Base-by-base conservation (phyloP, 2,888 invertebrate genomes). In the Caenorhabditis macrosperma region DNA sequence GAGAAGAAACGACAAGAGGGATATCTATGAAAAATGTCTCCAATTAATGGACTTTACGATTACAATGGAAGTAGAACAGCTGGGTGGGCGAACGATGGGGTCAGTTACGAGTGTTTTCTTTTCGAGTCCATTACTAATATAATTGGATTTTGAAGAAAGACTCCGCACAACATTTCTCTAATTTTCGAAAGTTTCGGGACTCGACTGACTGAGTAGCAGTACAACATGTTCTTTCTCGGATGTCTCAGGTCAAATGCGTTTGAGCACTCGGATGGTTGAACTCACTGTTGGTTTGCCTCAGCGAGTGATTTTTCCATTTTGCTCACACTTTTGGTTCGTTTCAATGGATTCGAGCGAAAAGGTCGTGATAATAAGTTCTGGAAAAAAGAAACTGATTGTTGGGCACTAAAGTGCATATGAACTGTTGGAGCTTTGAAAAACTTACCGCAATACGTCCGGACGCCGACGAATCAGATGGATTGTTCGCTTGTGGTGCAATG, bases 311-410 rank as follows among this genome's bases (percentile, higher is more conserved):
- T 84, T 46, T 86, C 89, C 78, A 90, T 77, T 72, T 90, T 90
- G 60, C 89, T 87, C 33, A 90, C 90, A 78, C 90, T 90, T 68
- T 90, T 90, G 41, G 90, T 90, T 57, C 90, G 82, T 80, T 90
- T 90, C 71, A 90, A 66, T 12, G 89, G 88, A 81, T 90, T 90
- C 55, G 86, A 80, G 35, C 88, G 87, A 79, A 90, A 88, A 6
- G 88, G 90, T 41, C 87, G 82, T 10, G 90, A 82, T 41, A 91
- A 75, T 71, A 90, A 89, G 63, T 87, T 88, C 88, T 89, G 78
- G 74, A 61, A n/a, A n/a, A n/a, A n/a, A n/a, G n/a, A n/a, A n/a
- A n/a, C n/a, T n/a, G n/a, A n/a, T n/a, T n/a, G n/a, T n/a, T n/a
- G n/a, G n/a, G n/a, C n/a, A n/a, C n/a, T n/a, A n/a, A n/a, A n/a